phyloP scores from a whole-genome alignment of 2,797 vertebrate species.

The Liasis olivaceus region DNA sequence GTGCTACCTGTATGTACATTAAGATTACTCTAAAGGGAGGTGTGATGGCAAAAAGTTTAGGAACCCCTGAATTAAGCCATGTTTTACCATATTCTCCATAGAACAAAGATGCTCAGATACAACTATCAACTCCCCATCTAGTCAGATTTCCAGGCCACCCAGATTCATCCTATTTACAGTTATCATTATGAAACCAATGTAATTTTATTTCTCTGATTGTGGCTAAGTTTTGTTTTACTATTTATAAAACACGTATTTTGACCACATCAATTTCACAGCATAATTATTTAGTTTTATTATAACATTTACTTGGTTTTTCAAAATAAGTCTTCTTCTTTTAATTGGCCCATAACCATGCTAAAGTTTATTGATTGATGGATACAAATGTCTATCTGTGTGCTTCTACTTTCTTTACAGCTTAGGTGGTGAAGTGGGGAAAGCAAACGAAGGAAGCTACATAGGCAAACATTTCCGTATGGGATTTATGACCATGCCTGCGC shows the following conservation, averaged over 20 bases:
- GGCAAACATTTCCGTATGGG: conserved; percentile 96
- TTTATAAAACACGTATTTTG: background rate
- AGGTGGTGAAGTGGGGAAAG: conserved; percentile 87
- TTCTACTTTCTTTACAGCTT: conserved; percentile 80
- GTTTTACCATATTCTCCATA: too few relatives aligned
- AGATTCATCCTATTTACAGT: too few relatives aligned
- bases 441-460: conserved; percentile 83
- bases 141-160: too few relatives aligned
- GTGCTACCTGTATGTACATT: too few relatives aligned
- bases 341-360: background rate
- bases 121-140: too few relatives aligned
- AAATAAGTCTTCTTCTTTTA: background rate
- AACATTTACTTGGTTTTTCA: background rate
- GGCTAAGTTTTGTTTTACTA: background rate
- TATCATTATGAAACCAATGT: too few relatives aligned
- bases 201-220: background rate
- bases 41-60: too few relatives aligned
- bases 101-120: too few relatives aligned
- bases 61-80: too few relatives aligned
- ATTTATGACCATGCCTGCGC: conserved; percentile 94
- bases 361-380: background rate
- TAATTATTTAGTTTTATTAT: background rate
- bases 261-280: background rate
- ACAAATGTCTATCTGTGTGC: background rate
- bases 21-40: too few relatives aligned